Base-by-base conservation (phyloP, 2,797 vertebrate genomes). In the Centroberyx gerrardi region DNA sequence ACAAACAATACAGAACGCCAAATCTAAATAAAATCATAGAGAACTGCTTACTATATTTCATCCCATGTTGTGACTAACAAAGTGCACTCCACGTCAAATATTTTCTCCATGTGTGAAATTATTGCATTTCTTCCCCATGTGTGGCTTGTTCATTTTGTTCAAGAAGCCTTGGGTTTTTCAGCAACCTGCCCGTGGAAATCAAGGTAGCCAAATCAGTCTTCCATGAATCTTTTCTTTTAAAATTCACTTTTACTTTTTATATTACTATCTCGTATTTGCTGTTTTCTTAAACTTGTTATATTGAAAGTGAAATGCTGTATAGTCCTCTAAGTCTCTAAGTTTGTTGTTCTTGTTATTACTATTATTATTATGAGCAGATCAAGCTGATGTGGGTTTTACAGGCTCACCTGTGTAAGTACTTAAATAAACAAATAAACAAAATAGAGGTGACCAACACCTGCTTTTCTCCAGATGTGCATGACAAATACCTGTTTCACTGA, bases 81-180 rank as follows among this genome's bases (percentile, higher is more conserved):
- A 71, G 18, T 36, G 61, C 42, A 56, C 31, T 63, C 13, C 51
- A 68, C n/a, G 49, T 73, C 22, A 82, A 73, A 81, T 74, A 73
- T 79, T 64, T 59, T 81, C 70, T 75, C 59, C 53, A 53, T 76
- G 76, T 78, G 68, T 75, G 4, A 75, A 74, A 51, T 60, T 9
- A 73, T 76, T 62, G 65, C 68, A 60, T 52, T 48, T 63, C 18
- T 29, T 8, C 29, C 48, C 40, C 46, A 53, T 55, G 38, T 70
- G 52, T 44, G 14, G 36, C 66, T 72, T 13, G 10, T 54, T 15
- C 3, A 28, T 29, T 13, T 29, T 9, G 49, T 29, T 54, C 31
- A 48, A 58, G 64, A 31, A 52, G 44, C 62, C 31, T 52, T 69
- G 27, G 22, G 27, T 51, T 60, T 68, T 78, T 83, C 36, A 77